Evolutionary conservation across 2,888 invertebrate species (phyloP).

Genomic region (Trachelus tabidus): DNA sequence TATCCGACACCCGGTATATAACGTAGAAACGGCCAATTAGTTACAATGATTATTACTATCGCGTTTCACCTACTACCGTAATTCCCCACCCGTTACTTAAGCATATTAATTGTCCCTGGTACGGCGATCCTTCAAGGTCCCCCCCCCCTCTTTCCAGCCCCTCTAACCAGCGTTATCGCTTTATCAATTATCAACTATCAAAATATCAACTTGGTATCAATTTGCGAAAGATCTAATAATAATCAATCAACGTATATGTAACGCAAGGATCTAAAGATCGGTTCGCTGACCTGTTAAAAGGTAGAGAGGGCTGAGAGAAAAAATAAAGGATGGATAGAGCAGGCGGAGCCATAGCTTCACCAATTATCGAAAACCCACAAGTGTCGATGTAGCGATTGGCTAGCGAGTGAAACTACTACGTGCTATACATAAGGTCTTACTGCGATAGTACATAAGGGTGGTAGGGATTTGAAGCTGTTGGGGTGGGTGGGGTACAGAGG

Average conservation of each 20-base stretch:
- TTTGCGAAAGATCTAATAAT: neutral
- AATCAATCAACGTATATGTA: neutral
- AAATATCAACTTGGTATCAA: neutral
- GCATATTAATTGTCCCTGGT: neutral
- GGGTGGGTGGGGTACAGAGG: too few relatives aligned
- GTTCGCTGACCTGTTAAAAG: neutral
- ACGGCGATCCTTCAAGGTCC: neutral
- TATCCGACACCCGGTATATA: neutral
- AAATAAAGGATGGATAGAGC: neutral
- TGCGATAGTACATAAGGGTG: too few relatives aligned
- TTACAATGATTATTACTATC: neutral
- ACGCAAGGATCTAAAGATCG: neutral
- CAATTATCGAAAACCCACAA: constrained; percentile 12
- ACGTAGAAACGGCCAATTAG: neutral
- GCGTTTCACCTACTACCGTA: neutral
- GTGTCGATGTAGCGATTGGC: constrained; percentile 11
- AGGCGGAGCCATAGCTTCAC: neutral
- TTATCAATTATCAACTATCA: neutral
- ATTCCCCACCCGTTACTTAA: neutral
- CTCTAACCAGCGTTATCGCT: neutral
- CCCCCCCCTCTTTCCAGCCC: too few relatives aligned
- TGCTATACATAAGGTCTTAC: constrained; percentile 33
- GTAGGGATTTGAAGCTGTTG: too few relatives aligned
- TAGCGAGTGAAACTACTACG: constrained; percentile 41
- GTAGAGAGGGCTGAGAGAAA: neutral